Base-by-base conservation (phyloP, 2,113 vertebrate genomes). In the Antechinus stuartii region DNA sequence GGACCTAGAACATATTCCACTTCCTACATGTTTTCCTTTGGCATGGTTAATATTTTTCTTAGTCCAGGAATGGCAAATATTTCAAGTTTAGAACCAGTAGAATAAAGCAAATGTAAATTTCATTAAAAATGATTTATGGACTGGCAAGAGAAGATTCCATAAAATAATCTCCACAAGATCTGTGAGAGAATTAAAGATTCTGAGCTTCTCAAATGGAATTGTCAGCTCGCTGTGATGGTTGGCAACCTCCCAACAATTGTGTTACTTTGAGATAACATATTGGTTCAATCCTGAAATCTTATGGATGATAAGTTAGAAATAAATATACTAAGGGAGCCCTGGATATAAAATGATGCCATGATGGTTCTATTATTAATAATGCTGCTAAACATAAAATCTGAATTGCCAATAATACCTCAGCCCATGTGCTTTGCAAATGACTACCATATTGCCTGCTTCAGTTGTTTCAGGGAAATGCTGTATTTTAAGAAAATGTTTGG, bases 91-190 rank as follows among this genome's bases (percentile, higher is more conserved):
- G 96, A 93, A 96, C 91, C 14, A 92, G 19, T 35, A 96, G 94
- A 97, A 92, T 96, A 95, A 97, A 96, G 89, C 24, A 95, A 95
- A 53, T 92, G 90, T 91, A 95, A 91, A 89, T 96, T 97, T 97
- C 56, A 97, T 97, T 97, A 98, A 97, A 97, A 96, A 42, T 97
- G 97, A 97, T 97, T 97, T 92, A 92, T 57, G 94, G 0, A 89
- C 24, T 97, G 97, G 93, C 93, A 97, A 91, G 93, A 96, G 92
- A 84, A 49, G 97, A 94, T 97, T 94, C 84, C 84, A 97, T 96
- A 93, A 98, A 97, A 96, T 96, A 54, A 95, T 98, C 26, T 97
- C 97, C 97, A 96, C 93, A 92, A 93, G 96, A 3, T 49, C 97
- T 91, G 93, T 95, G 93, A 89, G 95, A 96, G 95, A 97, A 95